Evolutionary conservation across 2,113 vertebrate species (phyloP).

Genomic region (Spea multiplicata): DNA sequence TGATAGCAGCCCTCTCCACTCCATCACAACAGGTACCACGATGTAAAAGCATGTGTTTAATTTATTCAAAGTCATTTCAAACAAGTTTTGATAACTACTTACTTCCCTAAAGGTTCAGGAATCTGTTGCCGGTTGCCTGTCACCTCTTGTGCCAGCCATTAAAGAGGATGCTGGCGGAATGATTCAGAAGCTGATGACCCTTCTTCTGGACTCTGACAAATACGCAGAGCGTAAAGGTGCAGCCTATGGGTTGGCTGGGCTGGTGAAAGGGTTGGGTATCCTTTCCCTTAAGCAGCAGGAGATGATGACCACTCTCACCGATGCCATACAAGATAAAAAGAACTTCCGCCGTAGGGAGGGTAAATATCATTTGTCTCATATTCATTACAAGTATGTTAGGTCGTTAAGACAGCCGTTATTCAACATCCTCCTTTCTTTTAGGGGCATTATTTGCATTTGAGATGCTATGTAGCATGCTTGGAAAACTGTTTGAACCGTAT

Average conservation of each 20-base stretch:
- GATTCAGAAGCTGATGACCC: conserved; percentile 89
- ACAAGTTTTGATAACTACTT: neutral
- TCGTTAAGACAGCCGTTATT: neutral
- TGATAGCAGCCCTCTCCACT: conserved; percentile 92
- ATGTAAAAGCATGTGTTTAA: neutral
- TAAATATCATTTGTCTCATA: conserved; percentile 50
- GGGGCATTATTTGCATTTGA: conserved; percentile 96
- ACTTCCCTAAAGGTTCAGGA: conserved; percentile 84
- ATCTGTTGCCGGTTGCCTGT: conserved; percentile 91
- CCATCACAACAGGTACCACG: conserved; percentile 89
- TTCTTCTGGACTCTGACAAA: conserved; percentile 94
- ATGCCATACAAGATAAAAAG: conserved; percentile 98
- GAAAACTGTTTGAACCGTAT: conserved; percentile 95
- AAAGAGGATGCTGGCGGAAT: conserved; percentile 93
- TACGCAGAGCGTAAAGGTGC: conserved; percentile 94
- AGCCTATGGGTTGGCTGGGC: conserved; percentile 88
- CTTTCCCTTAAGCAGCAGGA: conserved; percentile 97
- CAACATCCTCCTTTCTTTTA: conserved; percentile 50
- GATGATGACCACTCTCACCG: conserved; percentile 92
- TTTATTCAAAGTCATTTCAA: neutral
- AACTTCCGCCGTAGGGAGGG: conserved; percentile 94
- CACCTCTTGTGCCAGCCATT: conserved; percentile 92
- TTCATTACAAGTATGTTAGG: neutral
- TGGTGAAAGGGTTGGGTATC: conserved; percentile 96
- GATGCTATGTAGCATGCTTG: conserved; percentile 98